Base-by-base conservation (phyloP, 1,140 invertebrate species). In the Lamellibrachia luymesi region DNA sequence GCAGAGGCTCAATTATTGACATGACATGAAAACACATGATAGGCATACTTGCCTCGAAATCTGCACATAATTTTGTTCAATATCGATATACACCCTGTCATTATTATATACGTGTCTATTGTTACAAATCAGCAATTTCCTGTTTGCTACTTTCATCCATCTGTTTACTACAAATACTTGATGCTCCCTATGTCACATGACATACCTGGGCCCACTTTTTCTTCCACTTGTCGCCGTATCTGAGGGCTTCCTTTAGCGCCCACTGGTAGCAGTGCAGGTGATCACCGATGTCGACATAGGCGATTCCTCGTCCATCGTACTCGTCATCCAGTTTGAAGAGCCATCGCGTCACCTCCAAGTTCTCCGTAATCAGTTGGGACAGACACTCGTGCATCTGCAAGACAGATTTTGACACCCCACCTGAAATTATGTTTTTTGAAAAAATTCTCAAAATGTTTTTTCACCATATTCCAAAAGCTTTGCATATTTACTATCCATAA, bases 121-220 rank as follows among this genome's bases (percentile, higher is more conserved):
- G 38, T 38, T 38, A 38, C 0, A 38, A 38, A 38, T 38, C 38
- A 38, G 38, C 38, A 38, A 38, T 38, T 38, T 38, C 38, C 38
- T 38, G 38, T 38, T 38, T 38, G 38, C 38, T 38, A 38, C 38
- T 38, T 38, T 38, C 38, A 38, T 38, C 38, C 38, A 38, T 38
- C 38, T 38, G 38, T 38, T 38, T 38, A 38, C 38, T 38, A 38
- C 38, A 38, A 38, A 38, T 38, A 38, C 38, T 38, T 38, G 38
- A 38, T 56, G 6, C 17, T 56, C 52, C 52, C 6, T 56, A 17
- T 56, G 52, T 8, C 52, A 56, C 52, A 56, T 56, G 17, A 8
- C 52, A 22, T 93, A 96, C 95, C 95, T 96, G 96, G 50, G 96
- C 96, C 96, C 96, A 96, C 94, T 96, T 96, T 93, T 96, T 96